phyloP scores from a whole-genome alignment of 1,140 invertebrate species.

The Maniola jurtina region DNA sequence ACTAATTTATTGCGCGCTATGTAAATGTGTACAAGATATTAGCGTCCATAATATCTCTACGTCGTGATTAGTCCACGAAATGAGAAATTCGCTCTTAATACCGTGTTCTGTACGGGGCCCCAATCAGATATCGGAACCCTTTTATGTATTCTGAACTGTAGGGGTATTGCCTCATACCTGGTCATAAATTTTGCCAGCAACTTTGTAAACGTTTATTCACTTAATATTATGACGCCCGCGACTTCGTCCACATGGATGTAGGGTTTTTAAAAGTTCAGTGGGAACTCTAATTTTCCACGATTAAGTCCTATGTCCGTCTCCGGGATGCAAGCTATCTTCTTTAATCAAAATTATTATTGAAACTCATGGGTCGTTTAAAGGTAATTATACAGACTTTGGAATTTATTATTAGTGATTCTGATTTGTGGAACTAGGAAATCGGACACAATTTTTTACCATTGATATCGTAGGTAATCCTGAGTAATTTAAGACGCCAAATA shows the following conservation, averaged over 20 bases:
- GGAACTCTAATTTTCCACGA: too few species aligned
- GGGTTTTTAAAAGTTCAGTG: not conserved
- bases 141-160: constrained; percentile 36
- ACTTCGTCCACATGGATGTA: too few species aligned
- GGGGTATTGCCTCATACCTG: not conserved
- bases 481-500: too few species aligned
- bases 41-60: constrained; percentile 72
- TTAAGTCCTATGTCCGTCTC: too few species aligned
- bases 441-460: too few species aligned
- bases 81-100: constrained; percentile 60
- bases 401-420: too few species aligned
- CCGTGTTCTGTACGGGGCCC: constrained; percentile 40
- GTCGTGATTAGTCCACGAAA: constrained; percentile 59
- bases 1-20: constrained; percentile 73
- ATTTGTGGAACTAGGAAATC: too few species aligned
- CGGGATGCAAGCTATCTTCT: too few species aligned
- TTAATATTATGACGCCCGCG: not conserved
- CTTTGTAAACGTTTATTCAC: constrained; percentile 17
- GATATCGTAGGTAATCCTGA: too few species aligned
- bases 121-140: constrained; percentile 57
- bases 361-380: too few species aligned
- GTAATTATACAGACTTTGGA: too few species aligned
- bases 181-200: constrained; percentile 20
- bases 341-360: too few species aligned
- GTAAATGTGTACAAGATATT: constrained; percentile 74